Percentiles rank a stretch among this genome's conserved stretches.
These are phyloP conservation scores for Piliocolobus tephrosceles DNA, from an alignment of 2,113 vertebrate genomes.

Conservation along the genomic window DNA sequence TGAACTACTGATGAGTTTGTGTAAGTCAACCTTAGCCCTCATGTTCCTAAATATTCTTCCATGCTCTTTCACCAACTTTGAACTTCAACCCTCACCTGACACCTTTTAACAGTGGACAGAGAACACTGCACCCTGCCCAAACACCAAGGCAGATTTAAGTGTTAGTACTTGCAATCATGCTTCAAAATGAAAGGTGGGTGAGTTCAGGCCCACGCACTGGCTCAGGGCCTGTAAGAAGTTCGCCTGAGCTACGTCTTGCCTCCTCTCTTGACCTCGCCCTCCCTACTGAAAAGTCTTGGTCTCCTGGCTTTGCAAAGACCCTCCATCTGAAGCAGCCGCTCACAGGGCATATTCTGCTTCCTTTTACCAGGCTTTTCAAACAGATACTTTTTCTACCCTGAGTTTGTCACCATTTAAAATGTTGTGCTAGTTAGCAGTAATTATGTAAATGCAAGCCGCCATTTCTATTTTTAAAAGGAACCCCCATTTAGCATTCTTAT, in stretches of 20 bases:
- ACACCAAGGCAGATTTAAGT: not conserved
- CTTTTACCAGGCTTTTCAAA: slow-evolving; percentile 22
- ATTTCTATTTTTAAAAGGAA: slow-evolving; percentile 69
- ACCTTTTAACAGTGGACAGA: not conserved
- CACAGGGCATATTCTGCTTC: not conserved
- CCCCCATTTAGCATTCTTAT: slow-evolving; percentile 66
- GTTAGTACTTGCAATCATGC: not conserved
- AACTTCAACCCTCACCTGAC: not conserved
- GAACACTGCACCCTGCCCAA: not conserved
- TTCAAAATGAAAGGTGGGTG: not conserved
- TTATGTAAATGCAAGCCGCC: slow-evolving; percentile 65
- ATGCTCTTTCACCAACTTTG: not conserved
- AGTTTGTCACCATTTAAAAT: slow-evolving; percentile 28
- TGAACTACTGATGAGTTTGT: not conserved
- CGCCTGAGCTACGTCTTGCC: not conserved
- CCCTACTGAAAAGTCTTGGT: accelerated
- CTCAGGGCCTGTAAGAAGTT: not conserved
- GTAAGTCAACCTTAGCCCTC: not conserved
- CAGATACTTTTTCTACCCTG: slow-evolving; percentile 42
- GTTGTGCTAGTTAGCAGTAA: slow-evolving; percentile 70
- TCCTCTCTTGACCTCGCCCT: accelerated
- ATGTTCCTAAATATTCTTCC: not conserved
- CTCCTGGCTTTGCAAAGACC: not conserved
- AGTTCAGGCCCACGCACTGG: too few species aligned
- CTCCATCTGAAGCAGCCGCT: not conserved